Base-by-base conservation (phyloP, 2,888 invertebrate genomes). In the Leptopilina myrica region DNA sequence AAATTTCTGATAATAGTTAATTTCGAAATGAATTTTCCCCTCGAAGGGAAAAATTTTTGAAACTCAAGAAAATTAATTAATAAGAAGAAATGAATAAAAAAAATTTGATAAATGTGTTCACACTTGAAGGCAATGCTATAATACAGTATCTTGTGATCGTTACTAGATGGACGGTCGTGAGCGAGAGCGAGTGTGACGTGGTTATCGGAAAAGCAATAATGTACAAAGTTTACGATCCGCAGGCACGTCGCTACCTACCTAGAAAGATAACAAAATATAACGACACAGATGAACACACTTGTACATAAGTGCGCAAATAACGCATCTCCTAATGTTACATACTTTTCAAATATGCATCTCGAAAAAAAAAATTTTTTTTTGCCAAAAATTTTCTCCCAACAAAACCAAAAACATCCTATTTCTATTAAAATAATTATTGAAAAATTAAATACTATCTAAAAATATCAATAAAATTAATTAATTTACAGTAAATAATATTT, bases 151-250 rank as follows among this genome's bases (percentile, higher is more conserved):
- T 82, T 77, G 78, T 77, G 79, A 80, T 83, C 83, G 82, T 83
- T 82, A 82, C 83, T 64, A 85, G 87, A 84, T 85, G 84, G 85
- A 87, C 86, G 88, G 86, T 84, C 85, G 86, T 86, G 86, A 86
- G 83, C 84, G 82, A 82, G 83, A 85, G 84, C 84, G 81, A 87
- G 86, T 87, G 87, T 86, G 87, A 90, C 88, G 87, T 86, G 87
- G 88, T 87, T 90, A 89, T 90, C 88, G 90, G 90, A 88, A 89
- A 91, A 91, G 90, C 91, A 91, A 91, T 91, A 91, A 91, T 91
- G 91, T 91, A 90, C 88, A 88, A 89, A 91, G 88, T 90, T 90
- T 90, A 89, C 85, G 90, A 89, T 87, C 86, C 87, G 84, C 85
- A 83, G 84, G 85, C 87, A 86, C 84, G 85, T 86, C 87, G 88